These are phyloP conservation scores for Chondrosia reniformis DNA, from an alignment of 37 sponge, comb jelly and placozoan species.

Conservation along the genomic window DNA sequence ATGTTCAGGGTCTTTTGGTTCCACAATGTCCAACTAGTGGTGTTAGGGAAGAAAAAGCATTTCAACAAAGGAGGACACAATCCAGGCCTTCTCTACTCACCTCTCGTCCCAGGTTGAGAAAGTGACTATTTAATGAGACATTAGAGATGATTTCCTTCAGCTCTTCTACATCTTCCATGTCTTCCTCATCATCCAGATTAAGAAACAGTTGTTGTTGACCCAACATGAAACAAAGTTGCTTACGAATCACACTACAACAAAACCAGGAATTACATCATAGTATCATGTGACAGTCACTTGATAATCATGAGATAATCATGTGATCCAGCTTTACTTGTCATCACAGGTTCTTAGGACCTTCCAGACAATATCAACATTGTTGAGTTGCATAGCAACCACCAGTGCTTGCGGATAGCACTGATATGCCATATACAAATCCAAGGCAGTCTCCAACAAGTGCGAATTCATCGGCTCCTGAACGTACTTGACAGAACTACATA, in stretches of 20 bases:
- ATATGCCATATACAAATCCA: constrained; percentile 76
- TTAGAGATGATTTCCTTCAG: constrained; percentile 93
- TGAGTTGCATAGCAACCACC: constrained; percentile 85
- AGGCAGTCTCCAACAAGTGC: constrained; percentile 65
- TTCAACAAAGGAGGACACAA: not conserved
- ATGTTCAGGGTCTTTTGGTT: constrained; percentile 97
- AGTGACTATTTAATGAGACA: constrained; percentile 87
- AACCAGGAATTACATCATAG: not conserved
- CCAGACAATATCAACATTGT: constrained; percentile 64
- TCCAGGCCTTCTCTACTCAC: too few relatives aligned
- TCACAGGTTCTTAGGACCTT: constrained; percentile 71
- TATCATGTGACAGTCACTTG: not conserved
- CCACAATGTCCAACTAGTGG: constrained; percentile 94
- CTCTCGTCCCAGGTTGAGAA: constrained; percentile 93
- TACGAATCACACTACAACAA: constrained; percentile 61
- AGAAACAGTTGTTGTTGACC: constrained; percentile 95
- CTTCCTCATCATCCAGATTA: constrained; percentile 74
- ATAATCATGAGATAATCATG: not conserved
- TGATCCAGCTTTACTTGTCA: constrained; percentile 38
- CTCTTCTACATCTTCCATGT: constrained; percentile 65
- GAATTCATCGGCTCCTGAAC: constrained; percentile 96
- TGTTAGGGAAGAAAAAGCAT: not conserved
- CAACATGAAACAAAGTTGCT: constrained; percentile 97
- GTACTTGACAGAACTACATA: constrained; percentile 87
- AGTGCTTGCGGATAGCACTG: constrained; percentile 78